These are phyloP conservation scores for Corythornis cristatus DNA, from an alignment of 2,113 vertebrate species.

Conservation along the genomic window DNA sequence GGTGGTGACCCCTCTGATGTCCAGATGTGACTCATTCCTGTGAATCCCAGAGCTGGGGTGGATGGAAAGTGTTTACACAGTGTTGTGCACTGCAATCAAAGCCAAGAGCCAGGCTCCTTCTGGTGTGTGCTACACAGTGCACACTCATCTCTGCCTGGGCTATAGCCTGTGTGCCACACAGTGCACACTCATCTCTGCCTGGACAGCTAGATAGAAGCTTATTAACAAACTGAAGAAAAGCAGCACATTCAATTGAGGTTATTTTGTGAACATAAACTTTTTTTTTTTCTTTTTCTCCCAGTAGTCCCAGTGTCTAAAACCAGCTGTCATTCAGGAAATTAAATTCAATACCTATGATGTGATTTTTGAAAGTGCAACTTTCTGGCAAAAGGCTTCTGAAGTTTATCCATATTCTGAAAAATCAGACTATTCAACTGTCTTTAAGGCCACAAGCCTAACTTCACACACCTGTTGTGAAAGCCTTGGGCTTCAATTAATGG, in stretches of 20 bases:
- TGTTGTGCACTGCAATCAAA: background rate
- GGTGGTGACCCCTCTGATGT: background rate
- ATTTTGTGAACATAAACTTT: background rate
- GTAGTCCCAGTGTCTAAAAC: background rate
- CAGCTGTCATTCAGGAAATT: constrained; percentile 5
- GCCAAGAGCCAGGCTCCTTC: background rate
- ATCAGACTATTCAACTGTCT: background rate
- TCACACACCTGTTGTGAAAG: constrained; percentile 30
- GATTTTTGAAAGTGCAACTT: constrained; percentile 10
- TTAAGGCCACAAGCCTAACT: background rate
- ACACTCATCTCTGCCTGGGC: background rate
- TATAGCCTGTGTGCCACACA: background rate
- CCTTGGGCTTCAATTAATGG: constrained; percentile 27
- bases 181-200: background rate
- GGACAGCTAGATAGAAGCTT: background rate
- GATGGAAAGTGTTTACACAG: background rate
- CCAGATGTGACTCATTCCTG: background rate
- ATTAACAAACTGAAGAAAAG: background rate
- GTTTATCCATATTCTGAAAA: background rate
- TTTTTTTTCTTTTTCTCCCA: background rate
- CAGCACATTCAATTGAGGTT: background rate
- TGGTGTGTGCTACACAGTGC: background rate
- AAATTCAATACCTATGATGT: background rate
- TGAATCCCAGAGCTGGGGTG: background rate
- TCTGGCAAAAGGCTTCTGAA: background rate